phyloP scores from a whole-genome alignment of 2,797 vertebrate genomes.

The Halcyon chelicuti region DNA sequence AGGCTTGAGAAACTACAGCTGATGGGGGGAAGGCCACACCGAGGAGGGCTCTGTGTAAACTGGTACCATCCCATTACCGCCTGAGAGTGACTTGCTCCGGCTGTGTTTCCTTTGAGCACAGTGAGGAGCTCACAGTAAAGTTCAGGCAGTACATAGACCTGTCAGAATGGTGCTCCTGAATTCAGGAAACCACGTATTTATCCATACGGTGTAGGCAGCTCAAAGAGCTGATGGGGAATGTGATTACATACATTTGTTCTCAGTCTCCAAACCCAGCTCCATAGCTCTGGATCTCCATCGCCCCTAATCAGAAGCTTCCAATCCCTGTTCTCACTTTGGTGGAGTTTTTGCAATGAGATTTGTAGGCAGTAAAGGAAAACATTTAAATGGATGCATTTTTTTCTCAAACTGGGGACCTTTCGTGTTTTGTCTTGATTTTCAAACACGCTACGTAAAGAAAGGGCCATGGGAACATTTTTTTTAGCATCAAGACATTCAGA shows the following conservation, averaged over 20 bases:
- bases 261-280: background rate
- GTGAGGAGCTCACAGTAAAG: background rate
- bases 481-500: background rate
- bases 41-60: background rate
- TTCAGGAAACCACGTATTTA: background rate
- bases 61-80: fast-evolving
- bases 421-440: background rate
- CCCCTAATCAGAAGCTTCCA: background rate
- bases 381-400: background rate
- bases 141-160: background rate
- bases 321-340: background rate
- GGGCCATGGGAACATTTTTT: background rate
- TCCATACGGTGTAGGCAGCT: background rate
- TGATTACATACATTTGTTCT: background rate
- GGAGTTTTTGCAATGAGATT: background rate
- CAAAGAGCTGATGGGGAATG: background rate
- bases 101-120: background rate
- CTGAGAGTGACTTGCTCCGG: background rate
- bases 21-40: background rate
- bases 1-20: background rate
- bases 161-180: background rate
- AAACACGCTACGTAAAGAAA: background rate
- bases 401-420: background rate
- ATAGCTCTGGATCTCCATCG: background rate
- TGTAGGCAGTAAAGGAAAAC: background rate